Evolutionary conservation across 2,888 invertebrate species (phyloP).

Genomic region (Drosophila paracracens): DNA sequence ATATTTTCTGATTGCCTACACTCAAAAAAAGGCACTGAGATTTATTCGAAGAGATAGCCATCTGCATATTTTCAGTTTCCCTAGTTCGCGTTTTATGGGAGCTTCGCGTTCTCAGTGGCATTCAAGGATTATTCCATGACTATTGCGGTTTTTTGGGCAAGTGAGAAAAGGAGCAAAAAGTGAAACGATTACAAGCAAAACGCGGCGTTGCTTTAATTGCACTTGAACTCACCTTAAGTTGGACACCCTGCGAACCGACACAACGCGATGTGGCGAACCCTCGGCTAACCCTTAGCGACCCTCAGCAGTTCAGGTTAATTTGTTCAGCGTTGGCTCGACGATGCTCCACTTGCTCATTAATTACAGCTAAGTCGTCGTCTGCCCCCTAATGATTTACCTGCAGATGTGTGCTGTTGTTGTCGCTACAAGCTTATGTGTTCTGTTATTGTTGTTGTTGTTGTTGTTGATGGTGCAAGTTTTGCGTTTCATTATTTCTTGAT

Average conservation of each 20-base stretch:
- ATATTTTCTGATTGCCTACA: background rate
- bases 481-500: constrained; percentile 62
- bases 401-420: constrained; percentile 46
- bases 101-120: background rate
- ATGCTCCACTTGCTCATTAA: constrained; percentile 76
- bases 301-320: constrained; percentile 69
- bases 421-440: constrained; percentile 7
- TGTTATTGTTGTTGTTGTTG: constrained; percentile 12
- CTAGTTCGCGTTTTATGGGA: background rate
- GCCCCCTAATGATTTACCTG: constrained; percentile 71
- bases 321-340: constrained; percentile 60
- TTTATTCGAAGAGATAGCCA: background rate
- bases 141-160: constrained; percentile 1
- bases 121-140: constrained; percentile 9
- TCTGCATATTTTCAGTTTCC: background rate
- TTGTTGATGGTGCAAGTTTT: constrained; percentile 48
- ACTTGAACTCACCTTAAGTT: constrained; percentile 55
- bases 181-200: constrained; percentile 48
- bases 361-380: constrained; percentile 64
- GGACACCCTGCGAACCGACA: constrained; percentile 10
- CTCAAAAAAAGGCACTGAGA: background rate
- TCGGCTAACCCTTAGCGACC: constrained; percentile 8
- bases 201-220: constrained; percentile 69
- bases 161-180: background rate
- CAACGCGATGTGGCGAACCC: background rate